Evolutionary conservation across 2,113 vertebrate species (phyloP), one percentile per base, ranked within the genome.

Genomic region (Mesocricetus auratus): DNA sequence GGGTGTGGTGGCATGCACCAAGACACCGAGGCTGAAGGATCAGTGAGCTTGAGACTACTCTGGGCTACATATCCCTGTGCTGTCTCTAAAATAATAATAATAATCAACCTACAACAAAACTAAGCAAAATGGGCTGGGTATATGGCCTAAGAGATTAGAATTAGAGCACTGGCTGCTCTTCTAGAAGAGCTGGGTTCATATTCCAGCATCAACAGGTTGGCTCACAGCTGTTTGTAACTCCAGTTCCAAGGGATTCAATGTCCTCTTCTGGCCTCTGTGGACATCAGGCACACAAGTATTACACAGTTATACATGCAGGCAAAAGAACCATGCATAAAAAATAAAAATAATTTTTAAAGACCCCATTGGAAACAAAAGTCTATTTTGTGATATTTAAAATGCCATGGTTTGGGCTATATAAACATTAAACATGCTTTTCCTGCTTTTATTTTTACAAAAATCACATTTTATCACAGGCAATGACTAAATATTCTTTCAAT

Each of bases 401-500:
- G 60, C 39, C 36, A 82, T 21, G 22, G 11, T 66, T 31, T 45
- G 26, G 58, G 29, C 17, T 64, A 64, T 45, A 15, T 19, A 64
- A 47, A 47, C 82, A 86, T 42, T 90, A 90, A 94, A 92, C 86
- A 92, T 45, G 31, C 15, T 95, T 88, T 94, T 31, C 15, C 19
- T 91, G 47, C 17, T 95, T 91, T 97, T 77, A 92, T 42, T 94
- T 93, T 89, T 73, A 94, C 60, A 58, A 42, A 47, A 42, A 89
- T 75, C 53, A 91, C 24, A 73, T 88, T 53, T 78, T 42, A 97
- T 11, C 79, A n/a, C 24, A 95, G 56, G 26, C 16, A 96, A 39
- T 75, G 3, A 90, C 50, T 82, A 69, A 92, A 96, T 90, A 71
- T 11, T n/a, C 87, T 86, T 71, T n/a, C 24, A 91, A 93, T 92